Percentiles rank a stretch among this genome's conserved stretches.
These are phyloP conservation scores for Spatula clypeata DNA, from an alignment of 2,797 vertebrate genomes.

Conservation along the genomic window DNA sequence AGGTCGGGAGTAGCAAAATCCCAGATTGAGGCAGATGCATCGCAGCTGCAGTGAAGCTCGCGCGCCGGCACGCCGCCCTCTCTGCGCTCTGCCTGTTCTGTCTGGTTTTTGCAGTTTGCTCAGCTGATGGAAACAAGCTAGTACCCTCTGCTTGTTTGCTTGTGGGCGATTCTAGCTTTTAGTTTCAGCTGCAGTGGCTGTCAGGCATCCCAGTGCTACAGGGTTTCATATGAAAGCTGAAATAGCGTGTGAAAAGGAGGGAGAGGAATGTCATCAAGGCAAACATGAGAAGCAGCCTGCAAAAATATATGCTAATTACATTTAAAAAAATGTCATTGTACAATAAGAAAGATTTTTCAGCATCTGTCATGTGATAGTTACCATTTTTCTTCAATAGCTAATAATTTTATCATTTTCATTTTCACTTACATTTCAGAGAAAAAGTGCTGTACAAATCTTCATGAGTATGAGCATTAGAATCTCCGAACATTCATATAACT, in stretches of 20 bases:
- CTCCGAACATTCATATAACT: neutral
- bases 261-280: neutral
- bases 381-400: neutral
- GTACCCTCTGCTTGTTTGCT: neutral
- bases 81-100: neutral
- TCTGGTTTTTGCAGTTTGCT: neutral
- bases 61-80: neutral
- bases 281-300: neutral
- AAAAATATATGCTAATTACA: neutral
- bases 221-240: neutral
- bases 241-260: accelerated
- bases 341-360: neutral
- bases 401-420: neutral
- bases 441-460: neutral
- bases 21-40: neutral
- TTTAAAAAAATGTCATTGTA: neutral
- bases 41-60: neutral
- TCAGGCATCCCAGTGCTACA: neutral
- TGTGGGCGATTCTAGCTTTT: neutral
- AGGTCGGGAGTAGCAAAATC: neutral
- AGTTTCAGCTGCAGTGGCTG: neutral
- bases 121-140: neutral
- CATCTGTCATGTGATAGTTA: neutral
- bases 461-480: neutral
- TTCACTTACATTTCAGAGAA: neutral